Percentiles rank a stretch among this genome's conserved stretches.
Conservation (phyloP, 2,888 invertebrate genomes). For the Morpho achilles region DNA sequence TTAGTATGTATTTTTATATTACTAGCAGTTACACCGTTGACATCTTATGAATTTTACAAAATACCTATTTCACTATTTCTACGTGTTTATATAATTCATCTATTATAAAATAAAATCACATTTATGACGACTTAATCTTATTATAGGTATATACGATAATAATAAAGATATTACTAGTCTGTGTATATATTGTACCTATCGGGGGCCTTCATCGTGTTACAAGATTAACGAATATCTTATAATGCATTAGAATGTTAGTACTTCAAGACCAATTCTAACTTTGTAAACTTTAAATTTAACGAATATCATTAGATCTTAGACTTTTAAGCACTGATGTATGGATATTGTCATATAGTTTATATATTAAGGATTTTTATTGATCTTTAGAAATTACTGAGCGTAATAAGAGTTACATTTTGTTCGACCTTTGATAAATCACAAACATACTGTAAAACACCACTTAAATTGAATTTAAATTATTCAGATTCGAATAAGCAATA, state of each 20-base stretch:
- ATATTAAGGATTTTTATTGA: neutral
- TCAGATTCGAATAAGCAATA: too few relatives aligned
- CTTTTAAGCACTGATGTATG: conserved; percentile 11
- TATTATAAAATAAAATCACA: conserved; percentile 1
- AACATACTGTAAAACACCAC: too few relatives aligned
- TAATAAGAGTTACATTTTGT: too few relatives aligned
- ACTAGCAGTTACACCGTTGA: neutral
- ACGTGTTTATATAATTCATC: neutral
- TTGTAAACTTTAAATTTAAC: conserved; percentile 35
- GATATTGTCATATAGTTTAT: conserved; percentile 5
- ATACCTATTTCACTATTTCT: conserved; percentile 7
- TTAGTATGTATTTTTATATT: too few relatives aligned
- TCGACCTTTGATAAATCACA: too few relatives aligned
- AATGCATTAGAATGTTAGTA: conserved; percentile 27
- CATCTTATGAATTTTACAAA: conserved; percentile 11
- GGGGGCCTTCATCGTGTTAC: conserved; percentile 70
- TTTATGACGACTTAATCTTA: conserved; percentile 2
- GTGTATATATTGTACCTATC: conserved; percentile 54
- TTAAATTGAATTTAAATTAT: too few relatives aligned
- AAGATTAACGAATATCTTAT: conserved; percentile 23
- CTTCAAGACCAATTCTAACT: conserved; percentile 65
- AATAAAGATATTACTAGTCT: conserved; percentile 45
- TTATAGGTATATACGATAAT: conserved; percentile 24
- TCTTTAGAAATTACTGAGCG: too few relatives aligned
- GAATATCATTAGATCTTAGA: conserved; percentile 57